Evolutionary conservation across 2,113 vertebrate species (phyloP).

Genomic region (Corvus cornix): DNA sequence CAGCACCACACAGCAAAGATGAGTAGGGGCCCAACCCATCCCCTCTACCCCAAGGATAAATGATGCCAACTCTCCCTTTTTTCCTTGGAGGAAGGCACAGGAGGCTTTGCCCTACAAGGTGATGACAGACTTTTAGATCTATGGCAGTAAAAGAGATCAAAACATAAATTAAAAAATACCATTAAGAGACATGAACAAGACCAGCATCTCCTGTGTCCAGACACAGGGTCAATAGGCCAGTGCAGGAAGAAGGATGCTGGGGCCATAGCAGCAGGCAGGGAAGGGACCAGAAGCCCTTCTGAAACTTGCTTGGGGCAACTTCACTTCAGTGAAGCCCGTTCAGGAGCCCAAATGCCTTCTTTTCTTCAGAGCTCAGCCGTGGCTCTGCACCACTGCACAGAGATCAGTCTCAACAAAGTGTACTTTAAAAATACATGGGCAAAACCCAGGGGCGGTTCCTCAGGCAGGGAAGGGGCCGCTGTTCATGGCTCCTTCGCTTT

Average conservation of each 20-base stretch:
- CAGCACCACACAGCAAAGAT: accelerated
- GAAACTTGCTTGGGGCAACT: neutral
- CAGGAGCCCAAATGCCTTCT: neutral
- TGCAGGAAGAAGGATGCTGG: neutral
- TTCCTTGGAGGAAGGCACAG: neutral
- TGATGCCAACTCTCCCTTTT: too few relatives aligned
- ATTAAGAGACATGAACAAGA: neutral
- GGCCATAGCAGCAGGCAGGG: neutral
- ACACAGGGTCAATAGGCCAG: neutral
- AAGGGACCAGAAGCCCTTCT: neutral
- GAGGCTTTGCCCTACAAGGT: neutral
- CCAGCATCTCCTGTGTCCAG: neutral
- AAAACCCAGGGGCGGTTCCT: neutral
- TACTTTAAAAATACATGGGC: neutral
- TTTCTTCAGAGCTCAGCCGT: neutral
- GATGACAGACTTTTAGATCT: neutral
- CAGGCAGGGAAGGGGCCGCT: neutral
- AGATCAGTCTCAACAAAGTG: neutral
- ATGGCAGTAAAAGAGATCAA: accelerated
- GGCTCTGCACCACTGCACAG: neutral
- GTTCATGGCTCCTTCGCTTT: neutral
- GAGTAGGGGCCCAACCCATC: neutral
- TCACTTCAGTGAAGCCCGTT: neutral
- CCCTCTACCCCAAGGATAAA: neutral
- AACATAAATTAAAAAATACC: neutral